A percentile compares a stretch with the other conserved stretches of the same genome.
Evolutionary conservation across 1,140 invertebrate genomes (phyloP).

Genomic region (Medauroidea extradentata): DNA sequence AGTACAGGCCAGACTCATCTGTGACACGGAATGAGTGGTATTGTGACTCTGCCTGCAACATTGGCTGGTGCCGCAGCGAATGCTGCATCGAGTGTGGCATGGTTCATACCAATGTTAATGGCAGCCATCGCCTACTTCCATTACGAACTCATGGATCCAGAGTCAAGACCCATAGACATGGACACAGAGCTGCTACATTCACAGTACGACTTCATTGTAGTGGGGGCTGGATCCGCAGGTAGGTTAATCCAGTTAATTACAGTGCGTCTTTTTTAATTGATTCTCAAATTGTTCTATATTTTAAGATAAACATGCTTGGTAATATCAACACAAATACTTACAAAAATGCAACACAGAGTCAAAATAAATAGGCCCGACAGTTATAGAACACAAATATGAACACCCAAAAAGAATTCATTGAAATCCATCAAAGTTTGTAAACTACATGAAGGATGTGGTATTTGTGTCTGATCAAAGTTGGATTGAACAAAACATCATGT

Average conservation of each 20-base stretch:
- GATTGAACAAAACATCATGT: too few relatives aligned
- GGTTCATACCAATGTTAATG: conserved; percentile 73
- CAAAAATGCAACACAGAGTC: too few relatives aligned
- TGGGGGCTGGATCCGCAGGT: conserved; percentile 95
- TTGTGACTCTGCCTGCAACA: conserved; percentile 49
- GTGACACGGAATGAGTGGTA: conserved; percentile 49
- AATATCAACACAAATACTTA: too few relatives aligned
- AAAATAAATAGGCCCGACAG: too few relatives aligned
- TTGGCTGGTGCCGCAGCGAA: conserved; percentile 42
- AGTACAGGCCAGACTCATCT: too few relatives aligned
- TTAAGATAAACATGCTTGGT: too few relatives aligned
- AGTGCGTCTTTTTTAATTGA: background rate
- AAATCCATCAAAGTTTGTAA: too few relatives aligned
- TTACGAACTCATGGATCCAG: conserved; percentile 71
- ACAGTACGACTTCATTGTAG: conserved; percentile 80
- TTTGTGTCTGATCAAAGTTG: too few relatives aligned
- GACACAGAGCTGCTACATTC: conserved; percentile 57
- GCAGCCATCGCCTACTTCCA: conserved; percentile 79
- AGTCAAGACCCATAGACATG: conserved; percentile 63
- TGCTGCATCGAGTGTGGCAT: conserved; percentile 55
- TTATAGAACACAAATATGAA: too few relatives aligned
- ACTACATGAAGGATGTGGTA: too few relatives aligned
- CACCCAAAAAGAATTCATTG: too few relatives aligned
- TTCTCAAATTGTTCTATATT: too few relatives aligned
- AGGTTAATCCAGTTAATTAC: conserved; percentile 32